A percentile compares a stretch with the other conserved stretches of the same genome.
Conservation (phyloP, 2,797 vertebrate species). For the Salarias fasciatus region DNA sequence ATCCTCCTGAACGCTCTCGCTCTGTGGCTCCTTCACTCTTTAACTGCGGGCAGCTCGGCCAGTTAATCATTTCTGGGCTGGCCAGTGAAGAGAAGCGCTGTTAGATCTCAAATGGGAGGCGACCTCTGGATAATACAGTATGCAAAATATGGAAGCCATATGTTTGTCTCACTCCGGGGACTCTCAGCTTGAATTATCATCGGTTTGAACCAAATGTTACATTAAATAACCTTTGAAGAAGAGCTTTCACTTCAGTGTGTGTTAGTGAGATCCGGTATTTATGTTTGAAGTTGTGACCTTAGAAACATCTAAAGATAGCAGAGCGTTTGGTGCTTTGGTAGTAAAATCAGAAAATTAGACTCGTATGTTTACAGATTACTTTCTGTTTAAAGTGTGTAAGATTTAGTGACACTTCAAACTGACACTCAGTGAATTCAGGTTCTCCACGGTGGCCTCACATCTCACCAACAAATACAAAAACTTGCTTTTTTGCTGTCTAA, state of each 20-base stretch:
- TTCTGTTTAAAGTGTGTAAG: slow-evolving; percentile 1
- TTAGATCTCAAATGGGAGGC: slow-evolving; percentile 37
- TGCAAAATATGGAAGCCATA: slow-evolving; percentile 62
- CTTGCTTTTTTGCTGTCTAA: too few species aligned
- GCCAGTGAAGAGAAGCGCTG: slow-evolving; percentile 27
- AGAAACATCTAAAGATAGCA: slow-evolving; percentile 4
- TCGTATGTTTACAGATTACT: slow-evolving; percentile 5
- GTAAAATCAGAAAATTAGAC: slow-evolving; percentile 22
- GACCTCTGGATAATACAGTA: slow-evolving; percentile 50
- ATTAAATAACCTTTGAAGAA: slow-evolving; percentile 13
- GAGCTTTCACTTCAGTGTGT: slow-evolving; percentile 1
- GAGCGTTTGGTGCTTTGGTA: slow-evolving; percentile 18
- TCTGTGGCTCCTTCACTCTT: slow-evolving; percentile 36
- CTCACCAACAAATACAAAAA: too few species aligned
- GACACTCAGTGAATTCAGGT: too few species aligned
- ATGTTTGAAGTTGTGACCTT: slow-evolving; percentile 1
- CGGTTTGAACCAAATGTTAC: slow-evolving; percentile 23
- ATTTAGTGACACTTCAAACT: too few species aligned
- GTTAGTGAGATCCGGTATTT: slow-evolving; percentile 10
- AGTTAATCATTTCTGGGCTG: slow-evolving; percentile 58
- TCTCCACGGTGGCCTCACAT: too few species aligned
- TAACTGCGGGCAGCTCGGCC: slow-evolving; percentile 59
- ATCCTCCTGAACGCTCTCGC: slow-evolving; percentile 38
- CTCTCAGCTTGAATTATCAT: slow-evolving; percentile 27
- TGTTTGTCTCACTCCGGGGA: slow-evolving; percentile 26